Conservation (phyloP, 2,113 vertebrate genomes). For the Nycticorax nycticorax region DNA sequence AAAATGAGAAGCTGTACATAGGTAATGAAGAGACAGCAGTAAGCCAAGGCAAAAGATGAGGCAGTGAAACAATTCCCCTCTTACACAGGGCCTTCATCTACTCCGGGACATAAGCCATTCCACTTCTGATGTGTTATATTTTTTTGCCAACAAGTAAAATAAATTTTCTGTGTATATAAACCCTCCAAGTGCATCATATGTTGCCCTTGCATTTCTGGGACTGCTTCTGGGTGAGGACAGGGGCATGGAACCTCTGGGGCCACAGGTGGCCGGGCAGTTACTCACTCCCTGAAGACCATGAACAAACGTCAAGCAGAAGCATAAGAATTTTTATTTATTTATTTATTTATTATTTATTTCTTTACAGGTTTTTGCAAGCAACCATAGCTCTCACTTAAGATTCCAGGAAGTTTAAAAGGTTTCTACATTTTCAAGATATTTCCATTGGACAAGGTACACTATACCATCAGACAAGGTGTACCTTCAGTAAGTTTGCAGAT, state of each 20-base stretch:
- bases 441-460: neutral
- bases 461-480: neutral
- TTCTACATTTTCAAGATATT: neutral
- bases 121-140: neutral
- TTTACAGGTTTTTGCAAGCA: neutral
- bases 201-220: neutral
- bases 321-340: neutral
- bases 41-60: neutral
- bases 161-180: neutral
- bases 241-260: fast-evolving
- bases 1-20: neutral
- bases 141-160: neutral
- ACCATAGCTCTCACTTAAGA: neutral
- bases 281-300: fast-evolving
- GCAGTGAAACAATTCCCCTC: neutral
- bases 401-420: neutral
- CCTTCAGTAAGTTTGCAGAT: neutral
- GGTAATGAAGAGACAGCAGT: neutral
- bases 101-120: fast-evolving
- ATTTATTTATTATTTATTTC: neutral
- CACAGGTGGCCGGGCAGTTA: fast-evolving
- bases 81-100: neutral
- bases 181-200: neutral
- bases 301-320: neutral
- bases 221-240: neutral